Evolutionary conservation across 2,888 invertebrate species (phyloP).

Genomic region (Oegoconia quadripuncta): DNA sequence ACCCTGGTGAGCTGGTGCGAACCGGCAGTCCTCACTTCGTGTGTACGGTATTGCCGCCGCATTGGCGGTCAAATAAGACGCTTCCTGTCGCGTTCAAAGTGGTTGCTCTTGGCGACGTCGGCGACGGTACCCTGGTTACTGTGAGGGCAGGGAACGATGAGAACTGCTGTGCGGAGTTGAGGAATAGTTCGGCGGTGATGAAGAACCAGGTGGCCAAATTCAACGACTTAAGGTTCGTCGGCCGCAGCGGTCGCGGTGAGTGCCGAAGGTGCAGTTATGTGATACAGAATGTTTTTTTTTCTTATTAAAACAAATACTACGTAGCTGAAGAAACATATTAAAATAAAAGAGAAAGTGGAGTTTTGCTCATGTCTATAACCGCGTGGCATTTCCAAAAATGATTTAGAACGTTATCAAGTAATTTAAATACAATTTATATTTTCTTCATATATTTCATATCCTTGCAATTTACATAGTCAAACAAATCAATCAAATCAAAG

Average conservation of each 20-base stretch:
- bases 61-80: constrained; percentile 99
- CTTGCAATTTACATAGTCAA: constrained; percentile 5
- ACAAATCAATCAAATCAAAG: neutral
- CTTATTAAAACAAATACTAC: constrained; percentile 7
- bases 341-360: too few relatives aligned
- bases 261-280: constrained; percentile 75
- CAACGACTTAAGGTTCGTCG: constrained; percentile 98
- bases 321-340: too few relatives aligned
- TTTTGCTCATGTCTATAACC: too few relatives aligned
- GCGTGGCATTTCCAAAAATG: too few relatives aligned
- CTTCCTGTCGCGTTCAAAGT: constrained; percentile 98
- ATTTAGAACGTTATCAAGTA: too few relatives aligned
- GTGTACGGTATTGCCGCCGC: constrained; percentile 95
- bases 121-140: constrained; percentile 97
- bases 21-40: constrained; percentile 97
- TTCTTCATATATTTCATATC: too few relatives aligned
- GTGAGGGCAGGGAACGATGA: constrained; percentile 99
- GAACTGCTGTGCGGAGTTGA: constrained; percentile 96
- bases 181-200: constrained; percentile 97
- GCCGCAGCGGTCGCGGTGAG: constrained; percentile 98
- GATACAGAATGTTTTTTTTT: constrained; percentile 32
- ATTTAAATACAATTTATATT: too few relatives aligned
- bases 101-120: constrained; percentile 94
- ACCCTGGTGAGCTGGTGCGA: constrained; percentile 94
- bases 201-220: constrained; percentile 99